These are phyloP conservation scores for Melikaiella ostensackeni DNA, from an alignment of 2,888 invertebrate genomes.

Conservation along the genomic window DNA sequence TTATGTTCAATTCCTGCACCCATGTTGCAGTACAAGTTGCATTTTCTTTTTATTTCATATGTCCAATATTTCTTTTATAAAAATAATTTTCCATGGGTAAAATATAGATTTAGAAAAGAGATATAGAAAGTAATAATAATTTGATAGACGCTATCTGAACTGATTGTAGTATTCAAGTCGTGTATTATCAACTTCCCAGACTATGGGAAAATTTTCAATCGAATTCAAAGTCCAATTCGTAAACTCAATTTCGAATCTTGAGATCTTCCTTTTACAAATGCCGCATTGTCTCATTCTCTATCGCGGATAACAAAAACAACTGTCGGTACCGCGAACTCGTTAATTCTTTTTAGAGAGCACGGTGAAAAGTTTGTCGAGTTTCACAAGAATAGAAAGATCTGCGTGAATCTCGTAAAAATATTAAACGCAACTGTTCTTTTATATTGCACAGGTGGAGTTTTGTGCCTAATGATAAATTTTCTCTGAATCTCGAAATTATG, in stretches of 20 bases:
- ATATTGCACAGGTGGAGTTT: neutral
- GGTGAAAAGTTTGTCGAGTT: slow-evolving; percentile 33
- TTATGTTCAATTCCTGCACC: too few relatives aligned
- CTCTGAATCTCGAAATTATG: neutral
- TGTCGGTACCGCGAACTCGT: slow-evolving; percentile 32
- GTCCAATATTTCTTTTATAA: too few relatives aligned
- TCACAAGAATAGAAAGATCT: slow-evolving; percentile 21
- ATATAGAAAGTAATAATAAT: neutral
- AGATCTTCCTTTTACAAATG: slow-evolving; percentile 6
- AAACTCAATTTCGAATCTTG: neutral
- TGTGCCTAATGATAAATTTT: neutral
- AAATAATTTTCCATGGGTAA: too few relatives aligned
- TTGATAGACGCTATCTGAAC: neutral
- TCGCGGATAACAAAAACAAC: slow-evolving; percentile 22
- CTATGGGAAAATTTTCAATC: neutral
- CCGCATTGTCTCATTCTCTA: slow-evolving; percentile 4
- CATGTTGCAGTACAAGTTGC: too few relatives aligned
- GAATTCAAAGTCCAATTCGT: neutral
- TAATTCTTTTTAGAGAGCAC: slow-evolving; percentile 36
- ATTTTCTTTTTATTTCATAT: too few relatives aligned
- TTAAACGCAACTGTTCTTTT: neutral
- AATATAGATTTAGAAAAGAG: neutral
- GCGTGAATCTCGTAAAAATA: slow-evolving; percentile 40
- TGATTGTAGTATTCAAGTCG: neutral
- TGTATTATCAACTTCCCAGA: neutral